These are phyloP conservation scores for Tachuris rubrigastra DNA, from an alignment of 2,113 vertebrate genomes.

Conservation along the genomic window DNA sequence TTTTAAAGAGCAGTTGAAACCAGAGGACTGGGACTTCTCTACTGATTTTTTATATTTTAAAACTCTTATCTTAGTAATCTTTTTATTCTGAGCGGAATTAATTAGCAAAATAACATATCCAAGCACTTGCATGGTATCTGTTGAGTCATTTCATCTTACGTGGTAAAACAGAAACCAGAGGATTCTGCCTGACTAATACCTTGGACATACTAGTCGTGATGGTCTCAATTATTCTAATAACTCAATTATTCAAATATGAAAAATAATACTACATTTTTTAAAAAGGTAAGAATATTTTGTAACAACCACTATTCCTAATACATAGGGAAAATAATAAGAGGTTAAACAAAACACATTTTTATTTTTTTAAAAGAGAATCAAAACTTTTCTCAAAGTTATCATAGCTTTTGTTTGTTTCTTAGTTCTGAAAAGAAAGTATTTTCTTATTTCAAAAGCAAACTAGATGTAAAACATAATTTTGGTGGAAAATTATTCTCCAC, in stretches of 20 bases:
- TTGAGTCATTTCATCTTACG: neutral
- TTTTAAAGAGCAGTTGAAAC: neutral
- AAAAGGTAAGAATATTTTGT: neutral
- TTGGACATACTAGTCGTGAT: neutral
- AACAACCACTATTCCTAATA: neutral
- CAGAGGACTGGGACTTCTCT: neutral
- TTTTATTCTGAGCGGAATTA: neutral
- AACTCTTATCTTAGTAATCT: neutral
- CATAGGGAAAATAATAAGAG: neutral
- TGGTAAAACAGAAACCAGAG: neutral
- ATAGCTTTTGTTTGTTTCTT: neutral
- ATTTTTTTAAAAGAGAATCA: neutral
- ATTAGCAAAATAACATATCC: neutral
- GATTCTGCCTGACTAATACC: neutral
- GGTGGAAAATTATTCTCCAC: neutral
- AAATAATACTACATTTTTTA: neutral
- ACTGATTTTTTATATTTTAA: neutral
- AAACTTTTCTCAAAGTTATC: neutral
- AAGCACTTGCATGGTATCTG: neutral
- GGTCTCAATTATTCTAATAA: neutral
- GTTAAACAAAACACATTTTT: neutral
- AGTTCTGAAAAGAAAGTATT: neutral
- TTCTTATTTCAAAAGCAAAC: neutral
- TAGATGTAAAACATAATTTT: neutral
- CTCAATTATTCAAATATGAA: neutral